Evolutionary conservation across 2,888 invertebrate species (phyloP), one percentile per base, ranked within the genome.

Genomic region (Andrena bucephala): DNA sequence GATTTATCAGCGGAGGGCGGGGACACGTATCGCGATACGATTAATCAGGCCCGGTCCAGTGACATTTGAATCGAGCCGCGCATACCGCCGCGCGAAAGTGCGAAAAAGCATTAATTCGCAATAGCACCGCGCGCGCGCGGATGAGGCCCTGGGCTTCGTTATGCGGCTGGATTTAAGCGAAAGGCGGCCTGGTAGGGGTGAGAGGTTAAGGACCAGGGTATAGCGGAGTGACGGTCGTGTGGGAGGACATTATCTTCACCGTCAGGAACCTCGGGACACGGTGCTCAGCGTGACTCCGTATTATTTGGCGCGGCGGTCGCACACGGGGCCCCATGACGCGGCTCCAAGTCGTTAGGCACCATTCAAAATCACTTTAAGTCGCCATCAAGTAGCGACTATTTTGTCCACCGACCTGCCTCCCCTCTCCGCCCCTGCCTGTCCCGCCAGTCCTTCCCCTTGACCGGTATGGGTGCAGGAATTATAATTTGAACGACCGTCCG

Each of bases 361-460:
- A 93, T 93, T 94, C 92, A 93, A 90, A 92, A 91, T 92, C 92
- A 92, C 92, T 92, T 93, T 92, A 92, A 93, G 92, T 92, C 93
- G 87, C 93, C 91, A 92, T 93, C 92, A 91, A 93, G 92, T 93
- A 92, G 92, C 92, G 87, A 91, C 92, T 92, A 92, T 92, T 92
- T 92, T 89, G 88, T 92, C 88, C 87, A 86, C 85, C 80, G 33
- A 48, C 42, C 10, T 52, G 60, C 7, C 24, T 33, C 57, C 50
- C 68, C 50, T 13, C 52, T 20, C 16, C 69, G 62, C 74, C 27
- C 16, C 68, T 52, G 13, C 33, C 69, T 29, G 48, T 57, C 59
- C 29, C 75, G 57, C 59, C 13, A 16, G 33, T 33, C 60, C 69
- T 29, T 63, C 54, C 59, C 68, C 81, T 65, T 57, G 75, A 36